Conservation (phyloP, 2,113 vertebrate species). For the human region GRCh38 chr5:146347001-146347500, state of each 20-base stretch:
- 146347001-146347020: conserved; percentile 84
- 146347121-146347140: conserved; percentile 36
- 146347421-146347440: not conserved
- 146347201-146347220: not conserved
- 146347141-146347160: not conserved
- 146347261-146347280: not conserved
- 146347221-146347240: not conserved
- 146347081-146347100: conserved; percentile 67
- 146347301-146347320: not conserved
- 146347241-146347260: not conserved
- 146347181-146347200: not conserved
- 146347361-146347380: not conserved
- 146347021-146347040: conserved; percentile 78
- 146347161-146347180: not conserved
- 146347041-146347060: conserved; percentile 68
- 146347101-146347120: conserved; percentile 28
- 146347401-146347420: not conserved
- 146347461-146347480: not conserved
- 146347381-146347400: not conserved
- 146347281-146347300: not conserved
- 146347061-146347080: conserved; percentile 71
- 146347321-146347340: conserved; percentile 10
- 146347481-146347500: not conserved
- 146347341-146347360: not conserved
- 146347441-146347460: not conserved